Evolutionary conservation across 2,113 vertebrate genomes (phyloP).

Genomic region (Perca fluviatilis): DNA sequence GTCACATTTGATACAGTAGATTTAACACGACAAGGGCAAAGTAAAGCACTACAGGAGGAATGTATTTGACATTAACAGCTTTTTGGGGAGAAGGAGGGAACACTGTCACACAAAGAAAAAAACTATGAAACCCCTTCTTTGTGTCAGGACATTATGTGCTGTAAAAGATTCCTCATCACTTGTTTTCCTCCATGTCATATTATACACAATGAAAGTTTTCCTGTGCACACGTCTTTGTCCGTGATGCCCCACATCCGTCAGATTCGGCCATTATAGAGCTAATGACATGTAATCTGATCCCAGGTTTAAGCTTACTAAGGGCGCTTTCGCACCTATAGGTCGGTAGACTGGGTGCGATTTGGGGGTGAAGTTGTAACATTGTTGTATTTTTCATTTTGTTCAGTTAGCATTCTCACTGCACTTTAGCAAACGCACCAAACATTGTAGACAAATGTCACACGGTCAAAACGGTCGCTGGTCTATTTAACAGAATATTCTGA

Average conservation of each 20-base stretch:
- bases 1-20: neutral
- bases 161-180: neutral
- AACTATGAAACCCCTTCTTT: neutral
- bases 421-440: no score
- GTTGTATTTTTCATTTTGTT: no score
- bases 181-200: neutral
- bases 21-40: neutral
- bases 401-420: no score
- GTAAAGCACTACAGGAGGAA: neutral
- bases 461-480: no score
- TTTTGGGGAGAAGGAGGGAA: neutral
- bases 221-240: neutral
- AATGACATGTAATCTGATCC: neutral
- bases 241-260: neutral
- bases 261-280: neutral
- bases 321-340: no score
- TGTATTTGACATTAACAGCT: neutral
- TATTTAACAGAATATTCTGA: no score
- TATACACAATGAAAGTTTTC: neutral
- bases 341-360: no score
- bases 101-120: neutral
- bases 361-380: no score
- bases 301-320: neutral
- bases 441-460: no score
- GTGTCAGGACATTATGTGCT: neutral